Conservation (phyloP, 2,888 invertebrate species). For the Altica lythri region DNA sequence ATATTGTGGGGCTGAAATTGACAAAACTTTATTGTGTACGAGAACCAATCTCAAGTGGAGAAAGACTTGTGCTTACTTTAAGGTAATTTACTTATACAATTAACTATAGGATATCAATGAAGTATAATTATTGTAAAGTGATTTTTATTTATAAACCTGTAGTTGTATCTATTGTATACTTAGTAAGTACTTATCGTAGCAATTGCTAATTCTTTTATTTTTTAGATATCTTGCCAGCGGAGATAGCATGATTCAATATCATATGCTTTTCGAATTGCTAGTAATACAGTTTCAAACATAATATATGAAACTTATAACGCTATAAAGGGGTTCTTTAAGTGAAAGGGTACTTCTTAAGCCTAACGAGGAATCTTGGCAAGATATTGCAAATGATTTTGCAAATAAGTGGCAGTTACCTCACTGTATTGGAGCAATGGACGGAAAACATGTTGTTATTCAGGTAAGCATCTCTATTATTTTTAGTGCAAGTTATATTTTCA, state of each 20-base stretch:
- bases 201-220: neutral
- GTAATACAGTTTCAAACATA: neutral
- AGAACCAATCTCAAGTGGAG: neutral
- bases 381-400: neutral
- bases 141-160: no score
- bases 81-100: neutral
- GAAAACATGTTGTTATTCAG: neutral
- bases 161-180: no score
- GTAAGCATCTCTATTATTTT: neutral
- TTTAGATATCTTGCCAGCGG: neutral
- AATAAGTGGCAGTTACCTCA: neutral
- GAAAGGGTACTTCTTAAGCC: neutral
- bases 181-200: neutral
- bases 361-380: neutral
- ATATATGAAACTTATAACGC: neutral
- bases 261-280: neutral
- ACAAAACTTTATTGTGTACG: neutral
- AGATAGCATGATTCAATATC: neutral
- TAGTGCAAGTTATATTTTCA: neutral
- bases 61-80: neutral
- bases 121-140: no score
- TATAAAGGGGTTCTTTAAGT: neutral
- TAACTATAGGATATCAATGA: neutral
- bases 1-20: neutral
- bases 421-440: neutral